phyloP scores from a whole-genome alignment of 2,888 invertebrate species.

The Perizoma flavofasciatum region DNA sequence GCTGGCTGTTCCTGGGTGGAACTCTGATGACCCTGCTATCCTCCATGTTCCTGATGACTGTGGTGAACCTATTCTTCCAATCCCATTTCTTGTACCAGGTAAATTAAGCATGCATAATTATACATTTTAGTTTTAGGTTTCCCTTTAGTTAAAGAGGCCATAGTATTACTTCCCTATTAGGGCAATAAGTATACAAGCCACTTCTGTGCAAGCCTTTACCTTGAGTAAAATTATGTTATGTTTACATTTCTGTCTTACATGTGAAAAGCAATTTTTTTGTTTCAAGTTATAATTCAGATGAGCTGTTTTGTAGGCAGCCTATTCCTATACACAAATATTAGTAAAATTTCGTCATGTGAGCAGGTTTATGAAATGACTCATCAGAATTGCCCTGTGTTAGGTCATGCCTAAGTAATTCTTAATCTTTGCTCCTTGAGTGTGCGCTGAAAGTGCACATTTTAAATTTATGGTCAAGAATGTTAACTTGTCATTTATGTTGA shows the following conservation, averaged over 20 bases:
- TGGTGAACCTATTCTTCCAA: conserved; percentile 94
- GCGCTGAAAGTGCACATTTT: not conserved
- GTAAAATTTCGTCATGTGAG: not conserved
- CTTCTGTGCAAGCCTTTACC: no score
- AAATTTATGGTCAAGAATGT: not conserved
- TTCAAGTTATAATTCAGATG: not conserved
- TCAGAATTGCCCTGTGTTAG: not conserved
- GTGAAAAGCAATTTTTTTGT: no score
- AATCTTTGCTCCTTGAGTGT: not conserved
- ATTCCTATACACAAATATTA: not conserved
- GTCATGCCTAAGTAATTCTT: not conserved
- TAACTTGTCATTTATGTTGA: not conserved
- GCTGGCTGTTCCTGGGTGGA: conserved; percentile 95
- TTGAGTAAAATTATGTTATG: no score
- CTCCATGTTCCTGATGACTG: conserved; percentile 89
- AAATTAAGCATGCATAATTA: conserved; percentile 46
- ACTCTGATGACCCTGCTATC: conserved; percentile 92
- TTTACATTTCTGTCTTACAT: no score
- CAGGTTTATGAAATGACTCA: conserved; percentile 3
- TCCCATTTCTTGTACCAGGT: conserved; percentile 92
- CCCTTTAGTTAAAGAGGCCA: no score
- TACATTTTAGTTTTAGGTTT: no score
- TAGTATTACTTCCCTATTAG: no score
- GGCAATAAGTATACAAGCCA: no score
- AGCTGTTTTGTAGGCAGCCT: no score